Percentiles rank a stretch among this genome's conserved stretches.
phyloP scores from a whole-genome alignment of 2,888 invertebrate species.

The Synanthedon myopaeformis region DNA sequence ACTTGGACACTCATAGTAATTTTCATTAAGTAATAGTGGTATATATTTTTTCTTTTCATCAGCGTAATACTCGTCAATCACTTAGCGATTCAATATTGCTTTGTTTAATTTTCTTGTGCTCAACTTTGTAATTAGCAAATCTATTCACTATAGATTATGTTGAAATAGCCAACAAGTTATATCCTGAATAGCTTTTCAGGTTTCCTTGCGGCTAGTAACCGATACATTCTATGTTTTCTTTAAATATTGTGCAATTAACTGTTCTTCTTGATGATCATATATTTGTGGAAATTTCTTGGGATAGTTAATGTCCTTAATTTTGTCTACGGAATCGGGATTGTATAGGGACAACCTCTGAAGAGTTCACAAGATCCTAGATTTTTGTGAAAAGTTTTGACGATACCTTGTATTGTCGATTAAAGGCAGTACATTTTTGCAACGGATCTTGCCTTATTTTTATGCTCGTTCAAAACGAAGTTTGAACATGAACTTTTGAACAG shows the following conservation, averaged over 20 bases:
- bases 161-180: slow-evolving; percentile 33
- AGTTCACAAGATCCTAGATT: not conserved
- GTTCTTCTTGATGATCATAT: slow-evolving; percentile 6
- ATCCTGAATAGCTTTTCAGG: slow-evolving; percentile 21
- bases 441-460: no score
- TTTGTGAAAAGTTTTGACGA: no score
- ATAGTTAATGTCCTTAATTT: slow-evolving; percentile 38
- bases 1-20: no score
- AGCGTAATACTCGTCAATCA: no score
- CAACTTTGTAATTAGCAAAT: slow-evolving; percentile 9
- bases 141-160: slow-evolving; percentile 29
- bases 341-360: slow-evolving; percentile 15
- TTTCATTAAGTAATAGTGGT: no score
- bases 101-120: no score
- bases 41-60: no score
- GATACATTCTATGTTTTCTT: slow-evolving; percentile 18
- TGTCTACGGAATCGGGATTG: slow-evolving; percentile 28
- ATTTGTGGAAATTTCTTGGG: slow-evolving; percentile 30
- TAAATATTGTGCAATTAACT: slow-evolving; percentile 13
- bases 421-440: no score
- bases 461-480: no score
- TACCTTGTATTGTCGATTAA: no score
- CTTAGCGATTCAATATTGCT: no score
- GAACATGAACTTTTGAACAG: not conserved
- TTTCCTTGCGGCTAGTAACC: slow-evolving; percentile 15